phyloP scores from a whole-genome alignment of 2,888 invertebrate genomes.

The Teleiodes luculella region DNA sequence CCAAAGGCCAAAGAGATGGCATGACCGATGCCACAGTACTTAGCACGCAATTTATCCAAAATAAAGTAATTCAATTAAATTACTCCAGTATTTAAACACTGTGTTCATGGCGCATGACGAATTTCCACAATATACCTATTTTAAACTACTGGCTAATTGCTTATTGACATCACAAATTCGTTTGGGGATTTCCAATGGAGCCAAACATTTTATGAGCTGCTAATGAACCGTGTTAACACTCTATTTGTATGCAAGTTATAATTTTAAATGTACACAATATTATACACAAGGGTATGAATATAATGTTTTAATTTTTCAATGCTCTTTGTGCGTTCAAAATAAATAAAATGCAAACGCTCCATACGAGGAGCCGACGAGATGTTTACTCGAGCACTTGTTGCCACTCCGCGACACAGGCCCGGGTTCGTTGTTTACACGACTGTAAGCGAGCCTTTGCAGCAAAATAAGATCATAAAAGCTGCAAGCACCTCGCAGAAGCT shows the following conservation, averaged over 20 bases:
- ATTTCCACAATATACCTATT: neutral
- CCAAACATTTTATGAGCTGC: neutral
- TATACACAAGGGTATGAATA: neutral
- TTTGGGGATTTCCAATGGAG: neutral
- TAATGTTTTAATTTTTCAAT: neutral
- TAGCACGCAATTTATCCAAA: neutral
- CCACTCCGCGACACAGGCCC: conserved; percentile 29
- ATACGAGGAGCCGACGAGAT: conserved; percentile 19
- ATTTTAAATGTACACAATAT: neutral
- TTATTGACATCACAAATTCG: conserved; percentile 7
- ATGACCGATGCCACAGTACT: no score
- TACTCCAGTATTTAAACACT: neutral
- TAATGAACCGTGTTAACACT: conserved; percentile 1
- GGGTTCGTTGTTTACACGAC: conserved; percentile 19
- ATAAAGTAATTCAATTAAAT: neutral
- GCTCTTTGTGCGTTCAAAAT: neutral
- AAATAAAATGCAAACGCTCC: conserved; percentile 14
- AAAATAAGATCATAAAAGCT: conserved; percentile 8
- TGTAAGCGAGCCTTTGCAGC: conserved; percentile 17
- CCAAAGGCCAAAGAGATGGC: no score
- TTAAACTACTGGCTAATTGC: neutral
- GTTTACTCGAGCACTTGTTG: conserved; percentile 41
- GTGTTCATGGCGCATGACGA: neutral
- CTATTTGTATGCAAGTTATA: neutral
- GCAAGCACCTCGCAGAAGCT: neutral